Evolutionary conservation across 2,888 invertebrate genomes (phyloP).

Genomic region (Thumatha senex): DNA sequence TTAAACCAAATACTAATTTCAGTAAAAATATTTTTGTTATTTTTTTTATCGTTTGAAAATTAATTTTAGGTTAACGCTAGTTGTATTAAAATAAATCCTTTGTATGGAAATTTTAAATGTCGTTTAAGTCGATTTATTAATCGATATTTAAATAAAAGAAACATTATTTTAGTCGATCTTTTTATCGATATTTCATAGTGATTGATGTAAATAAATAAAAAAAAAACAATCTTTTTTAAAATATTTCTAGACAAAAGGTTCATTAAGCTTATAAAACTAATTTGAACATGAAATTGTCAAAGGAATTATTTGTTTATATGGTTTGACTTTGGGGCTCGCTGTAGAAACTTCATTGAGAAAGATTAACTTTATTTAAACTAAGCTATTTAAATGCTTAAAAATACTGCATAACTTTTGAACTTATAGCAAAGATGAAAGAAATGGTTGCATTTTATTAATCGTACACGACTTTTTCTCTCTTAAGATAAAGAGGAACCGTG

Average conservation of each 20-base stretch:
- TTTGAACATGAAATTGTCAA: slow-evolving; percentile 15
- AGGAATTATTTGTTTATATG: slow-evolving; percentile 18
- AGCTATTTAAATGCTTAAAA: too few species aligned
- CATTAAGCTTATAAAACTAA: slow-evolving; percentile 12
- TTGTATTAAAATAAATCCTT: slow-evolving; percentile 32
- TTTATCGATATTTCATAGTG: not conserved
- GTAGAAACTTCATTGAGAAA: too few species aligned
- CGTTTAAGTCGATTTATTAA: slow-evolving; percentile 4
- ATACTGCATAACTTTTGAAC: too few species aligned
- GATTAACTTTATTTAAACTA: too few species aligned
- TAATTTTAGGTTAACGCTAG: slow-evolving; percentile 47
- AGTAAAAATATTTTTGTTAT: slow-evolving; percentile 55
- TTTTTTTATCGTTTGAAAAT: slow-evolving; percentile 43
- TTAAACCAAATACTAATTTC: slow-evolving; percentile 75
- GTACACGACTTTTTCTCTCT: too few species aligned
- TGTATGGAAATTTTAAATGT: slow-evolving; percentile 20
- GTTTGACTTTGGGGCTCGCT: not conserved
- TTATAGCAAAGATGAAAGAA: too few species aligned
- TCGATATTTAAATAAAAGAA: not conserved
- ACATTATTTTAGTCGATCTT: slow-evolving; percentile 8
- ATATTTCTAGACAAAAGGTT: slow-evolving; percentile 18
- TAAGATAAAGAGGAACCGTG: too few species aligned
- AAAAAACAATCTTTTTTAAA: not conserved
- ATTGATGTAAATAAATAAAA: not conserved
- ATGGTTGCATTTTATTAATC: too few species aligned